Conservation (phyloP, 2,797 vertebrate genomes). For the Poecile montanus region DNA sequence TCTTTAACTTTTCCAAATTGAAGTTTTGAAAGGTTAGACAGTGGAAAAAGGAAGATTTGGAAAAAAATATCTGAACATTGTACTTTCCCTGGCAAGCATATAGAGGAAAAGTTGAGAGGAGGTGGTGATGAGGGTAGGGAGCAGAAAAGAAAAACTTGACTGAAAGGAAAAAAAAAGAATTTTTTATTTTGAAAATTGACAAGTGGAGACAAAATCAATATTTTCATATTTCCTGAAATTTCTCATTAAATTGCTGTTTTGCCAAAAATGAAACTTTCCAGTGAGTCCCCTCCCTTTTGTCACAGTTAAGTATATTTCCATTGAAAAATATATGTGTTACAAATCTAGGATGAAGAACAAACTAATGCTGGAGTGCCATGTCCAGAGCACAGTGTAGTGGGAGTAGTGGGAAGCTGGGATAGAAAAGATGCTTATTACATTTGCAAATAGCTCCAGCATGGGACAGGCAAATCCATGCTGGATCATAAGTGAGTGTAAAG, state of each 20-base stretch:
- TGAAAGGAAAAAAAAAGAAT: not conserved
- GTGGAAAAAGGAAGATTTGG: constrained; percentile 60
- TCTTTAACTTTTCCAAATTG: not conserved
- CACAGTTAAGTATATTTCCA: not conserved
- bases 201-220: constrained; percentile 24
- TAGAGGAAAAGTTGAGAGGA: constrained; percentile 32
- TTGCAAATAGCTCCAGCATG: not conserved
- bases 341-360: not conserved
- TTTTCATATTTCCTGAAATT: constrained; percentile 13
- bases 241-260: not conserved
- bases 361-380: not conserved
- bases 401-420: not conserved
- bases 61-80: constrained; percentile 28
- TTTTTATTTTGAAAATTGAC: constrained; percentile 18
- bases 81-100: constrained; percentile 42
- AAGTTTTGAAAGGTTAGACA: constrained; percentile 46
- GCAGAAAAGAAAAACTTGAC: constrained; percentile 19
- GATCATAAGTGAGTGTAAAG: not conserved
- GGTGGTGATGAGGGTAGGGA: not conserved
- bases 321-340: not conserved
- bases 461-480: not conserved
- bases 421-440: not conserved
- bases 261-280: not conserved
- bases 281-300: not conserved
- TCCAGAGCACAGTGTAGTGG: not conserved